A percentile compares a stretch with the other conserved stretches of the same genome.
These are phyloP conservation scores for Avahi laniger DNA, from an alignment of 2,797 vertebrate genomes.

Conservation along the genomic window DNA sequence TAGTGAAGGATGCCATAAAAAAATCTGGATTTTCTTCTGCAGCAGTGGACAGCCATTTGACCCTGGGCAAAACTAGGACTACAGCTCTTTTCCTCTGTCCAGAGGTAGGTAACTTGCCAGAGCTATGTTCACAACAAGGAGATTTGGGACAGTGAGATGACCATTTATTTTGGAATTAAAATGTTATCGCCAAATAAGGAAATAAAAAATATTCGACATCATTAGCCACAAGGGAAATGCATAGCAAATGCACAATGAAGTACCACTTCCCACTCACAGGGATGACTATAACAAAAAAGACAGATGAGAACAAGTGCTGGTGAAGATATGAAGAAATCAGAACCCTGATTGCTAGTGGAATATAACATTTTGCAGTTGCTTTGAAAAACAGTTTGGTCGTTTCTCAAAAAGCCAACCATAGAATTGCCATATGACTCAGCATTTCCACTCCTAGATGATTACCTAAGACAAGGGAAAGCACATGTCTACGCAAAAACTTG, in stretches of 20 bases:
- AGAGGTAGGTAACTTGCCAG: background rate
- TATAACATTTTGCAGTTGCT: background rate
- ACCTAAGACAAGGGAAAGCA: background rate
- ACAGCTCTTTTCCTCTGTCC: background rate
- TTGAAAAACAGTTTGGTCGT: background rate
- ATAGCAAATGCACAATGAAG: background rate
- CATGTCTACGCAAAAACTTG: background rate
- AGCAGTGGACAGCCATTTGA: background rate
- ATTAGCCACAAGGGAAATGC: background rate
- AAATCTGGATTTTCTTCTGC: background rate
- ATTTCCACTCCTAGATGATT: background rate
- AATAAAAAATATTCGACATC: background rate
- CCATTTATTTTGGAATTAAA: slow-evolving; percentile 1
- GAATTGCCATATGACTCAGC: background rate
- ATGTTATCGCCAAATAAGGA: background rate
- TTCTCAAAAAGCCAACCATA: background rate
- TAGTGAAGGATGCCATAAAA: background rate
- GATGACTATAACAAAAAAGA: background rate
- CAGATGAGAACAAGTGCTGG: background rate
- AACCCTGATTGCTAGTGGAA: background rate
- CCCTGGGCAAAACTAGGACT: background rate
- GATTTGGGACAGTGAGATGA: background rate
- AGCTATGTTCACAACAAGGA: background rate
- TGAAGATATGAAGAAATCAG: background rate
- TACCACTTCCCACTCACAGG: background rate